Evolutionary conservation across 2,888 invertebrate genomes (phyloP), one percentile per base, ranked within the genome.

Genomic region (Lingula anatina): DNA sequence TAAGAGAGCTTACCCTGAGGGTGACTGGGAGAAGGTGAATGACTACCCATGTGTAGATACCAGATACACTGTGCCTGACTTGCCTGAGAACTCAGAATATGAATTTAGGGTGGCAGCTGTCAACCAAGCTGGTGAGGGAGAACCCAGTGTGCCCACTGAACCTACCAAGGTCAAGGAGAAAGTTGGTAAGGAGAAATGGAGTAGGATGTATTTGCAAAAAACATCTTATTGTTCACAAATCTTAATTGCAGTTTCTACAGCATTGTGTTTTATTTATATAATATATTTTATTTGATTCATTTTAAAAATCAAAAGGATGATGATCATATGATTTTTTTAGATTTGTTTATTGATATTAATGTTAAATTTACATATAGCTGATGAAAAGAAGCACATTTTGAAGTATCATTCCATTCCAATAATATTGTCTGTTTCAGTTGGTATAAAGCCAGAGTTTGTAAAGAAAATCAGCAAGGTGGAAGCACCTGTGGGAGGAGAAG

Each of bases 61-160:
- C 26, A 86, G 85, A 28, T 92, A 88, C 78, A 90, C 91, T 0
- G 89, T 88, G 1, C 81, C 90, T 60, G 90, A 90, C 74, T 83
- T 97, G 27, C 87, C 86, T 51, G 95, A 96, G 79, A 87, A 88
- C 73, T 86, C 86, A 0, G 93, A 94, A 73, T 95, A 93, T 71
- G 96, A 97, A 79, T 97, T 97, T 83, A 84, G 96, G 60, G 87
- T 97, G 51, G 88, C 88, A 66, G 97, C 99, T 18, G 85, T 95
- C 18, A 99, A 99, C 73, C 86, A 90, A 35, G 94, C 93, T 5
- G 99, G 95, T 69, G 89, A 90, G 68, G 86, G 90, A 85, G 93
- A 95, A 73, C 95, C 95, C 0, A 93, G 95, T 60, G 83, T 87
- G 5, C 90, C 93, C 76, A 93, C 95, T 0, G 88, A 89, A 36